A percentile compares a stretch with the other conserved stretches of the same genome.
These are phyloP conservation scores for Acanthococcus lagerstroemiae DNA, from an alignment of 2,888 invertebrate genomes.

Conservation along the genomic window DNA sequence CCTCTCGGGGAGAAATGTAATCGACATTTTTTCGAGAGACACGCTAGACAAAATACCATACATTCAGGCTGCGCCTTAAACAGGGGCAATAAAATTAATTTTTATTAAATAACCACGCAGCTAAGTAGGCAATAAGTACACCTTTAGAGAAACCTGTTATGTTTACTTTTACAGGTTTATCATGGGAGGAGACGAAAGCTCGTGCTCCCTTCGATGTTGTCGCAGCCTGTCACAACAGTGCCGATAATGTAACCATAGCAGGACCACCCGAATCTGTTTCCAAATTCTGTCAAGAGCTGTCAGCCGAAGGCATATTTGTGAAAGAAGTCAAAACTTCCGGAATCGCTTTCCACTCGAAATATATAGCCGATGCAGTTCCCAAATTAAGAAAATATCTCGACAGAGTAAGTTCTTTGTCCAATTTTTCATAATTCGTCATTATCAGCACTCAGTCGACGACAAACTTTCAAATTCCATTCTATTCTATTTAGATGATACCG, in stretches of 20 bases:
- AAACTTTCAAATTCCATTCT: too few relatives aligned
- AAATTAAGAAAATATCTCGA: constrained; percentile 66
- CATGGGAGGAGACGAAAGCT: constrained; percentile 69
- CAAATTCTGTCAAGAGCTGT: constrained; percentile 58
- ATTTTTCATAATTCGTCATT: constrained; percentile 3
- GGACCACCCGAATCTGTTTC: constrained; percentile 64
- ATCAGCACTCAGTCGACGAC: too few relatives aligned
- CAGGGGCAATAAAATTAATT: too few relatives aligned
- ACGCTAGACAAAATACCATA: too few relatives aligned
- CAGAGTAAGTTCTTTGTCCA: constrained; percentile 40
- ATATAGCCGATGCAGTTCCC: constrained; percentile 76
- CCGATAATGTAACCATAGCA: constrained; percentile 87
- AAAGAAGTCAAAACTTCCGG: constrained; percentile 70
- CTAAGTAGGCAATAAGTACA: too few relatives aligned
- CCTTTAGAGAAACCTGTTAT: too few relatives aligned
- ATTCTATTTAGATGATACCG: constrained; percentile 65
- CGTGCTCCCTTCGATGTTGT: constrained; percentile 67
- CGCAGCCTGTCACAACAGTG: constrained; percentile 90
- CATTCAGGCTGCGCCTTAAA: too few relatives aligned
- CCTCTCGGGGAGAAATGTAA: too few relatives aligned
- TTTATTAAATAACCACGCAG: too few relatives aligned
- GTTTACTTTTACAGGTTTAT: constrained; percentile 46
- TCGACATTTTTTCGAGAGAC: too few relatives aligned
- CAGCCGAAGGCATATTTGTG: constrained; percentile 68
- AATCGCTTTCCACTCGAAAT: constrained; percentile 87